Evolutionary conservation across 2,113 vertebrate genomes (phyloP).

Genomic region (Eulemur rufifrons): DNA sequence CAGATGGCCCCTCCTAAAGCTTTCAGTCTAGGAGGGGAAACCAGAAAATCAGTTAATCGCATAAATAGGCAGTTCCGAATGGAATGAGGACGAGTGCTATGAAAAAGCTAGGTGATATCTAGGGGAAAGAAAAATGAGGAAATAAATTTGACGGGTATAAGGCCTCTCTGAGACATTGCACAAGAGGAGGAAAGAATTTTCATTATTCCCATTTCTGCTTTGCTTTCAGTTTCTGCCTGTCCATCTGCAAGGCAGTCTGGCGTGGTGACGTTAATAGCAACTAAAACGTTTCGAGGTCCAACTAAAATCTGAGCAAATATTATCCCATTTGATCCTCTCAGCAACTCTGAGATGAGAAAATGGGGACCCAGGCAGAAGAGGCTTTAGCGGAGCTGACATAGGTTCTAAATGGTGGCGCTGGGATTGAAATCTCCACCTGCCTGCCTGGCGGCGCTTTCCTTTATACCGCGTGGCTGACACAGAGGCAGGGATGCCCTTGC

Average conservation of each 20-base stretch:
- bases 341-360: not conserved
- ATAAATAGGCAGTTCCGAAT: not conserved
- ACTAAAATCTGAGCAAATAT: not conserved
- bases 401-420: not conserved
- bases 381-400: not conserved
- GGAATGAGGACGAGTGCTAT: too few species aligned
- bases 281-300: not conserved
- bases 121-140: not conserved
- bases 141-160: not conserved
- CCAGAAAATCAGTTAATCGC: not conserved
- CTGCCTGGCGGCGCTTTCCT: not conserved
- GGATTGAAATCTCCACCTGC: not conserved
- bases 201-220: not conserved
- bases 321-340: not conserved
- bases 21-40: not conserved
- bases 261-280: not conserved
- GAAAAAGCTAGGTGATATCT: not conserved
- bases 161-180: not conserved
- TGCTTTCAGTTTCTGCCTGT: not conserved
- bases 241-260: not conserved
- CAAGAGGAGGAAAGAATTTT: not conserved
- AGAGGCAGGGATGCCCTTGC: not conserved
- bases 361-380: not conserved
- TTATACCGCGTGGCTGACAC: rapidly evolving
- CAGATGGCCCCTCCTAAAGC: not conserved